Evolutionary conservation across 92 coral and sea anemone species (phyloP), one percentile per base, ranked within the genome.

Genomic region (Montipora capitata): DNA sequence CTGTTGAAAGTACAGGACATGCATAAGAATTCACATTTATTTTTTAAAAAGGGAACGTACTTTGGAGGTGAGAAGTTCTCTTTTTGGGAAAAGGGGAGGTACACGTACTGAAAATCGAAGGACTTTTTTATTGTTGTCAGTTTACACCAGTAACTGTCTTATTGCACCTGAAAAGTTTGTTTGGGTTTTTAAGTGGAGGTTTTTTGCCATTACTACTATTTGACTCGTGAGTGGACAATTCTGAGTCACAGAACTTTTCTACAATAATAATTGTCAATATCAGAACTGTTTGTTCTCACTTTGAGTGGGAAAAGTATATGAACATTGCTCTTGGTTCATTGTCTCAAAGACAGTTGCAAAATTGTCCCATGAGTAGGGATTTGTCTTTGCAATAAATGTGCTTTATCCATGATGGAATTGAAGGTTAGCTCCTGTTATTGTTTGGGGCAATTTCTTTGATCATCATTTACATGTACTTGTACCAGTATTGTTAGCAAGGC

Each of bases 301-400:
- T 70, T 35, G 4, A 13, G 70, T 83, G 79, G 87, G 79, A 51
- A 72, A 61, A 52, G 56, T n/a, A 58, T 72, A 12, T 72, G 87
- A 72, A 83, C 87, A 58, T 79, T 67, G 12, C 66, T 68, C 66
- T 67, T 67, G 76, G 67, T 71, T 40, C 85, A 10, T 43, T 79
- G 74, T 51, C 67, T 81, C 77, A 40, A 66, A 35, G 67, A 38
- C 51, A 51, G 84, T 15, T 59, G 14, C 67, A 70, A 56, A 81
- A 68, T 52, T 69, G 77, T 17, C 79, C 35, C 78, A 9, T 13
- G 59, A 27, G 72, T 48, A 83, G 71, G 71, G 72, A 72, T 83
- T 3, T 72, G n/a, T 72, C 79, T 69, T 83, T 83, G 87, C 78
- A 83, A 83, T 83, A 83, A 83, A 83, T 83, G 59, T 59, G 81